Evolutionary conservation across 2,797 vertebrate genomes (phyloP).

Genomic region (Brachyalestes nurse): DNA sequence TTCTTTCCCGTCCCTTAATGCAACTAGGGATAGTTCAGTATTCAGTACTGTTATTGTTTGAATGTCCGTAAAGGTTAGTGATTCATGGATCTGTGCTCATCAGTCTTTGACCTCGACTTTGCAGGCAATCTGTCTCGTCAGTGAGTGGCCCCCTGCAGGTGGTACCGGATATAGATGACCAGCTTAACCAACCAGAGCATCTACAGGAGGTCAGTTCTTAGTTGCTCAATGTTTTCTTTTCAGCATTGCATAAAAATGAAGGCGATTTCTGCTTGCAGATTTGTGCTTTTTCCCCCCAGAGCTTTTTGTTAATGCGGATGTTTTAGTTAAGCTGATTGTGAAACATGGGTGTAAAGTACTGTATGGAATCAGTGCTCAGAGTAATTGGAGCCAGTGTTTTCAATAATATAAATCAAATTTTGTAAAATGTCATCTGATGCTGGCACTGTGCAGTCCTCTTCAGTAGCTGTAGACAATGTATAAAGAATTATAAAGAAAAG

Average conservation of each 20-base stretch:
- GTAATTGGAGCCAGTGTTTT: too few species aligned
- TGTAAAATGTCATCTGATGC: too few species aligned
- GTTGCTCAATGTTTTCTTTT: neutral
- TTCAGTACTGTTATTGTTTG: constrained; percentile 8
- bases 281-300: too few species aligned
- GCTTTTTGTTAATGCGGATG: neutral
- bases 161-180: constrained; percentile 97
- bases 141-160: constrained; percentile 95
- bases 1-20: neutral
- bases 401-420: too few species aligned
- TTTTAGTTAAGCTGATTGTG: neutral
- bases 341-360: neutral
- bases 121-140: constrained; percentile 95
- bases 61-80: constrained; percentile 26
- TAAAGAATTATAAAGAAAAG: too few species aligned
- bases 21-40: neutral
- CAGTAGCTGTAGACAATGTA: too few species aligned
- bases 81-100: neutral
- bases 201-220: constrained; percentile 86
- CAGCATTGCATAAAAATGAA: too few species aligned
- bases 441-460: too few species aligned
- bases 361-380: neutral
- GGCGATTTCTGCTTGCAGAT: neutral
- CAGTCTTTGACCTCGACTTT: neutral
- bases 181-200: constrained; percentile 89